Evolutionary conservation across 2,888 invertebrate species (phyloP).

Genomic region (Oligia latruncula): DNA sequence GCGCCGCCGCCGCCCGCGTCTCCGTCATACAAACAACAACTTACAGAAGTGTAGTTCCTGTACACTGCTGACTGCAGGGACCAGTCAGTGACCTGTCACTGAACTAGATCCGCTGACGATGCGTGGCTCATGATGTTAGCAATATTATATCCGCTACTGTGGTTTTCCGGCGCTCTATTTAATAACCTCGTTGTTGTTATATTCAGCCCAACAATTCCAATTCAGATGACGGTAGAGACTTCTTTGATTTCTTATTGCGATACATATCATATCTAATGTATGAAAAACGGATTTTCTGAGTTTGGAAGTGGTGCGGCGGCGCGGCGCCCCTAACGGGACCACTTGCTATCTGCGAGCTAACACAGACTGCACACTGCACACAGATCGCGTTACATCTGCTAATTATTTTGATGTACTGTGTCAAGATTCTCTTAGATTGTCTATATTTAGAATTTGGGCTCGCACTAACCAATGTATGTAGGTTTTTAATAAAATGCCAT

Average conservation of each 20-base stretch:
- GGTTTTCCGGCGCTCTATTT: not conserved
- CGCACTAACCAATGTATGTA: not conserved
- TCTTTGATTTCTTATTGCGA: not conserved
- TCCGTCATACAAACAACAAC: not conserved
- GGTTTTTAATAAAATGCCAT: not conserved
- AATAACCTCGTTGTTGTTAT: not conserved
- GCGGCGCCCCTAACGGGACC: constrained; percentile 24
- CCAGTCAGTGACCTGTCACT: not conserved
- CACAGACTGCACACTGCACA: constrained; percentile 4
- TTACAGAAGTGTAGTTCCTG: not conserved
- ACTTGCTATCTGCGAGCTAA: constrained; percentile 29
- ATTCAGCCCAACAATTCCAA: not conserved
- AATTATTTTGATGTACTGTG: constrained; percentile 26
- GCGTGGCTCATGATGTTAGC: not conserved
- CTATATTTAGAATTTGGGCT: constrained; percentile 9
- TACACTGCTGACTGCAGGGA: not conserved
- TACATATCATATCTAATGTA: not conserved
- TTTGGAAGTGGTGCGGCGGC: not conserved
- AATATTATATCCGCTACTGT: not conserved
- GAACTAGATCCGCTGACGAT: not conserved
- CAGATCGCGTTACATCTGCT: constrained; percentile 29
- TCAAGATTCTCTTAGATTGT: not conserved
- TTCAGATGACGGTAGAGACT: not conserved
- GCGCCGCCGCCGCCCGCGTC: not conserved
- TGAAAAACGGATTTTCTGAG: not conserved